A percentile compares a stretch with the other conserved stretches of the same genome.
Conservation (phyloP, 1,140 invertebrate genomes). For the Heterodera carotae region DNA sequence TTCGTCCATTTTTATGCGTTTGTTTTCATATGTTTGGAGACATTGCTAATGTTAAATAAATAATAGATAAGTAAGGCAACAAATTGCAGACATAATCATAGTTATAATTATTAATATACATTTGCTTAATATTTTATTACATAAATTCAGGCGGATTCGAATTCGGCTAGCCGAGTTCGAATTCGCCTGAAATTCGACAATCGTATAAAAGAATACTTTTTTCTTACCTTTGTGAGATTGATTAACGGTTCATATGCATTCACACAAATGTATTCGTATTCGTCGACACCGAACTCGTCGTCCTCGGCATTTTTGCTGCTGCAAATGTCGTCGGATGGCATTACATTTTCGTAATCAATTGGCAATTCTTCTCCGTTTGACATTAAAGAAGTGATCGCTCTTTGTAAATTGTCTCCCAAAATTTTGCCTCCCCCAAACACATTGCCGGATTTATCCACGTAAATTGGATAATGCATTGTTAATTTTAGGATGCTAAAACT, state of each 20-base stretch:
- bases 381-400: background rate
- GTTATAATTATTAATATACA: too few relatives aligned
- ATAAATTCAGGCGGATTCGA: too few relatives aligned
- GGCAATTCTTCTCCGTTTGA: background rate
- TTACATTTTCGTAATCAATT: background rate
- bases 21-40: background rate
- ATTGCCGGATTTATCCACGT: background rate
- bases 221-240: background rate
- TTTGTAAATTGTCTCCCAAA: background rate
- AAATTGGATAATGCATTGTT: background rate
- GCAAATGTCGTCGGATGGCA: background rate
- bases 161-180: too few relatives aligned
- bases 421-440: background rate
- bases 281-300: background rate
- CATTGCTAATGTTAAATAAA: background rate
- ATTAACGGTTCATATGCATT: background rate
- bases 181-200: too few relatives aligned
- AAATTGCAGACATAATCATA: too few relatives aligned
- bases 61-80: background rate
- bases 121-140: too few relatives aligned
- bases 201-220: too few relatives aligned
- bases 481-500: background rate
- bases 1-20: background rate
- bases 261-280: background rate
- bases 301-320: background rate